Percentiles rank a stretch among this genome's conserved stretches.
Conservation (phyloP, 1,140 invertebrate genomes). For the Cheumatopsyche charites region DNA sequence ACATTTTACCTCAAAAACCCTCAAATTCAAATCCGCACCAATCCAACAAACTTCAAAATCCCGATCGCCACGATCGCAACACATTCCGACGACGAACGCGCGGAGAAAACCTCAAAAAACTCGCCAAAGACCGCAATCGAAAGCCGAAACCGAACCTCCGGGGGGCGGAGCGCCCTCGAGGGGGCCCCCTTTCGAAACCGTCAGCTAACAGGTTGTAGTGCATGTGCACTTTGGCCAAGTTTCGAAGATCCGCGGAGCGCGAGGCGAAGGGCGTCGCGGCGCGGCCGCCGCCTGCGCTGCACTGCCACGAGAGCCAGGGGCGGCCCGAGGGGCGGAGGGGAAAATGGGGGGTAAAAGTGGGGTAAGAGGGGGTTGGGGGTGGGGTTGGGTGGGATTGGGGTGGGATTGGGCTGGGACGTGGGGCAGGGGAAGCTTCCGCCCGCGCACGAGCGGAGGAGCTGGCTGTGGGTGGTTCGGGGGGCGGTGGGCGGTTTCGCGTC, state of each 20-base stretch:
- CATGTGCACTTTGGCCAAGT: conserved; percentile 4
- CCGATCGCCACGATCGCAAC: no score
- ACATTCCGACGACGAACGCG: no score
- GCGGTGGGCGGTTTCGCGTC: not conserved
- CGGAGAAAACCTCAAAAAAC: no score
- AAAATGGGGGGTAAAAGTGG: not conserved
- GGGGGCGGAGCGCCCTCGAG: not conserved
- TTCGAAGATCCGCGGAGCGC: conserved; percentile 28
- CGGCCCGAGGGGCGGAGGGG: not conserved
- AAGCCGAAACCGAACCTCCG: no score
- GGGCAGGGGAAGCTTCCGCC: no score
- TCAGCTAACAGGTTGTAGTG: conserved; percentile 6
- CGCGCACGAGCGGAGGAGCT: no score
- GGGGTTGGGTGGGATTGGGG: not conserved
- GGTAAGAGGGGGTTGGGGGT: not conserved
- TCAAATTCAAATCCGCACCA: no score
- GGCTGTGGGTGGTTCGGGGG: not conserved
- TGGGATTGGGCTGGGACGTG: not conserved
- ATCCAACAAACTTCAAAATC: no score
- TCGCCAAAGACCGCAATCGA: no score
- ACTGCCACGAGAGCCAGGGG: conserved; percentile 27
- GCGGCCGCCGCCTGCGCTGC: conserved; percentile 44
- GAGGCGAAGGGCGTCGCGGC: conserved; percentile 18
- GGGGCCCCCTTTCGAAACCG: not conserved
- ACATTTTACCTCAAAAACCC: no score